Evolutionary conservation across 2,113 vertebrate genomes (phyloP), one percentile per base, ranked within the genome.

Genomic region (Uropsilus gracilis): DNA sequence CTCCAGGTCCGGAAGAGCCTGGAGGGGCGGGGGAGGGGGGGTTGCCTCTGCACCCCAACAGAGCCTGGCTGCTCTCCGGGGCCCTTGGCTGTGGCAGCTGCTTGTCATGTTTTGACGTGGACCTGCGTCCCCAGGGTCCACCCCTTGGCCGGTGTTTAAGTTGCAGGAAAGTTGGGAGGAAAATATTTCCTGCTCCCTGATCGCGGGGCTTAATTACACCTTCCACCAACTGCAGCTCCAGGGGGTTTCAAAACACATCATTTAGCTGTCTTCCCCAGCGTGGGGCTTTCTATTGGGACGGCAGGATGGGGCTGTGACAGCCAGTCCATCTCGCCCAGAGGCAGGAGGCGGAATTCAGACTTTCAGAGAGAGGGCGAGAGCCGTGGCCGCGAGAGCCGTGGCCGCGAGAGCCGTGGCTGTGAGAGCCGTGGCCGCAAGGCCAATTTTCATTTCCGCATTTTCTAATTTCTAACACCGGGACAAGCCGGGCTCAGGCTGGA

Each of bases 111-210:
- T 55, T 3, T 6, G 53, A 7, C 2, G 53, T 55, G 53, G 4
- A 22, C 22, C 53, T 22, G 8, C 14, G 8, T 73, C 42, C 3
- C 71, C 32, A 39, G 69, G 88, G 39, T 46, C 72, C 63, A 90
- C 92, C 75, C 30, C 68, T 69, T 6, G 18, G 86, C 20, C 44
- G 3, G 42, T 81, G 92, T 93, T 80, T 61, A 94, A 87, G 34
- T 71, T 59, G 6, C 6, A 87, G 37, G 28, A 76, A 93, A 93
- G 42, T 53, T 81, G 76, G 64, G 80, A 90, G 87, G 91, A 73
- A 96, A 94, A 93, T 96, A 90, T 96, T 94, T 95, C 85, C 90
- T 53, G 32, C 84, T 89, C 75, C 89, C 93, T 90, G 92, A 87
- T 94, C 94, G 87, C 12, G 6, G 55, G 93, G 80, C 24, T 72